phyloP scores from a whole-genome alignment of 2,113 vertebrate species.

The Marcusenius ussheri region DNA sequence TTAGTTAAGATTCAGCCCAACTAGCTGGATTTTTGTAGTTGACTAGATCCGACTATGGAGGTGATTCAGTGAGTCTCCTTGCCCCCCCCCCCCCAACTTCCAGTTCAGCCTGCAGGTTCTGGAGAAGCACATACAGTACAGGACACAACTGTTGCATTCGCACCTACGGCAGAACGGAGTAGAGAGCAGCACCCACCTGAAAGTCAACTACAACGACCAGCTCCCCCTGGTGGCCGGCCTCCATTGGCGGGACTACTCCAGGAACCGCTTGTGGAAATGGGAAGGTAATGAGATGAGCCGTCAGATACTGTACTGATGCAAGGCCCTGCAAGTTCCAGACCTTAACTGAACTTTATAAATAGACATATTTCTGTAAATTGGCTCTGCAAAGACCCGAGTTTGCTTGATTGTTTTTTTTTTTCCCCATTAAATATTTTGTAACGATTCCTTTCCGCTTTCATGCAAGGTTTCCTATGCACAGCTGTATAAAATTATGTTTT shows the following conservation, averaged over 20 bases:
- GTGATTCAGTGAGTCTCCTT: neutral
- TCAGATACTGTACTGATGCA: neutral
- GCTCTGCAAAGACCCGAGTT: neutral
- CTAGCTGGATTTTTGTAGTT: neutral
- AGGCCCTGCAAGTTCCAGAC: neutral
- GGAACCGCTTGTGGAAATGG: slow-evolving; percentile 57
- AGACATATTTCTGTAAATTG: neutral
- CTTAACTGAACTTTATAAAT: neutral
- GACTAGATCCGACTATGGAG: neutral
- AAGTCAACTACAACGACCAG: slow-evolving; percentile 63
- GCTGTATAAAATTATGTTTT: neutral
- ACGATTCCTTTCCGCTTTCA: neutral
- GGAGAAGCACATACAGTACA: slow-evolving; percentile 68
- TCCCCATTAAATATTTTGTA: neutral
- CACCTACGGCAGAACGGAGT: slow-evolving; percentile 45
- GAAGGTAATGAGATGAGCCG: slow-evolving; percentile 60
- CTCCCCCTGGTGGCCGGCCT: slow-evolving; percentile 62
- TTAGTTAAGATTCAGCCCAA: neutral
- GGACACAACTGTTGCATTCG: slow-evolving; percentile 62
- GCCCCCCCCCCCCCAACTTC: neutral
- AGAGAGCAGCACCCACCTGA: slow-evolving; percentile 71
- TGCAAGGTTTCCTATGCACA: neutral
- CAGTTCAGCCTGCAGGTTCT: slow-evolving; percentile 68
- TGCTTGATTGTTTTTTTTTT: neutral
- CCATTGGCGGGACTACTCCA: slow-evolving; percentile 65